Evolutionary conservation across 2,113 vertebrate genomes (phyloP).

Genomic region (Sinocyclocheilus rhinocerous): DNA sequence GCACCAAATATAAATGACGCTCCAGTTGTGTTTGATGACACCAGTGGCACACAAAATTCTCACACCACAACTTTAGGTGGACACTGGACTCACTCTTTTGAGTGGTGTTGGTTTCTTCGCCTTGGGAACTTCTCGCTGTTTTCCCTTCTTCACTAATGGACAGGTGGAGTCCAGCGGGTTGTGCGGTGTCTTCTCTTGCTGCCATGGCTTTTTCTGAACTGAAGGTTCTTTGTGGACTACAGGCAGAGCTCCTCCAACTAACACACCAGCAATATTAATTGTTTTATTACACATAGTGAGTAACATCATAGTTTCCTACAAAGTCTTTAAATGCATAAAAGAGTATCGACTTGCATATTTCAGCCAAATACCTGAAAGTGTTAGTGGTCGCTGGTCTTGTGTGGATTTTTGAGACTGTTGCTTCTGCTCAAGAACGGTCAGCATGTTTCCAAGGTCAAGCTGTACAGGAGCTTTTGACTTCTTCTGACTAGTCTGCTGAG

Average conservation of each 20-base stretch:
- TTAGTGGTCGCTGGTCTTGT: slow-evolving; percentile 80
- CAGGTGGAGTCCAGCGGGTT: slow-evolving; percentile 96
- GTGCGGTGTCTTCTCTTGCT: slow-evolving; percentile 84
- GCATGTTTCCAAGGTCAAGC: slow-evolving; percentile 91
- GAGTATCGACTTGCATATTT: not conserved
- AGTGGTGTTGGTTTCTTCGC: slow-evolving; percentile 93
- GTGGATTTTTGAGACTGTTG: slow-evolving; percentile 83
- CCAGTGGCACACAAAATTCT: not conserved
- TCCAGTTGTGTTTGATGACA: not conserved
- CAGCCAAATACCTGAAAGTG: slow-evolving; percentile 82
- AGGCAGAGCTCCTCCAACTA: slow-evolving; percentile 88
- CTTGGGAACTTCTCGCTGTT: slow-evolving; percentile 94
- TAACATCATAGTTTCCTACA: too few species aligned
- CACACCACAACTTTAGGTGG: not conserved
- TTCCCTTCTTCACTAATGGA: slow-evolving; percentile 94
- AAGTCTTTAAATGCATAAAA: too few species aligned
- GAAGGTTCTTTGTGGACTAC: slow-evolving; percentile 82
- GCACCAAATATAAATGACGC: not conserved
- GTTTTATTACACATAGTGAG: not conserved
- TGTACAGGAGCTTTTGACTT: slow-evolving; percentile 91
- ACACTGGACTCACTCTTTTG: slow-evolving; percentile 80
- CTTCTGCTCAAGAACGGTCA: slow-evolving; percentile 85
- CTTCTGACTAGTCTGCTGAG: slow-evolving; percentile 76
- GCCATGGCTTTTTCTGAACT: slow-evolving; percentile 73
- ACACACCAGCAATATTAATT: not conserved